A percentile compares a stretch with the other conserved stretches of the same genome.
phyloP scores from a whole-genome alignment of 2,797 vertebrate genomes.

The Acanthiza pusilla region DNA sequence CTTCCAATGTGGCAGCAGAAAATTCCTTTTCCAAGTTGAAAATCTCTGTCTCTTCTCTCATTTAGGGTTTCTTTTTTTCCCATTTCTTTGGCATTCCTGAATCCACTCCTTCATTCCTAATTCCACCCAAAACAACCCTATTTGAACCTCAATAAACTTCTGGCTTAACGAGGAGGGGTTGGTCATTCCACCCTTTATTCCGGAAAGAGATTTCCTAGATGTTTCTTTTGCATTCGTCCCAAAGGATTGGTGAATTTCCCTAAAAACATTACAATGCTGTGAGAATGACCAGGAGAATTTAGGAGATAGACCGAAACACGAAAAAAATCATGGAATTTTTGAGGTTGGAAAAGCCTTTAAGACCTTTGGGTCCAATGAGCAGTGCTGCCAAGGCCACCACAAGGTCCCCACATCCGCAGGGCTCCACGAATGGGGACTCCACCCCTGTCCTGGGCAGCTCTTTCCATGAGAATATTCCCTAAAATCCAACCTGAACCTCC shows the following conservation, averaged over 20 bases:
- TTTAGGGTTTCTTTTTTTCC: background rate
- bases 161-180: background rate
- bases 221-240: background rate
- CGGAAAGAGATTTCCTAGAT: background rate
- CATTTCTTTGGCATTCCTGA: background rate
- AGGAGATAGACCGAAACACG: background rate
- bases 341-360: background rate
- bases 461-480: background rate
- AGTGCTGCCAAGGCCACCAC: background rate
- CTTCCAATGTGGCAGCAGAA: background rate
- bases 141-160: background rate
- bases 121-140: background rate
- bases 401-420: background rate
- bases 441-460: background rate
- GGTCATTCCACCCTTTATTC: background rate
- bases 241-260: fast-evolving
- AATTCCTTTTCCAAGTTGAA: background rate
- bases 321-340: background rate
- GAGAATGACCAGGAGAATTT: background rate
- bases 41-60: background rate
- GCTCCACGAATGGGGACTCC: background rate
- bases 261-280: background rate
- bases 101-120: background rate
- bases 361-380: background rate
- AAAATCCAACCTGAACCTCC: background rate